phyloP scores from a whole-genome alignment of 2,797 vertebrate genomes.

The Anguilla marmorata region DNA sequence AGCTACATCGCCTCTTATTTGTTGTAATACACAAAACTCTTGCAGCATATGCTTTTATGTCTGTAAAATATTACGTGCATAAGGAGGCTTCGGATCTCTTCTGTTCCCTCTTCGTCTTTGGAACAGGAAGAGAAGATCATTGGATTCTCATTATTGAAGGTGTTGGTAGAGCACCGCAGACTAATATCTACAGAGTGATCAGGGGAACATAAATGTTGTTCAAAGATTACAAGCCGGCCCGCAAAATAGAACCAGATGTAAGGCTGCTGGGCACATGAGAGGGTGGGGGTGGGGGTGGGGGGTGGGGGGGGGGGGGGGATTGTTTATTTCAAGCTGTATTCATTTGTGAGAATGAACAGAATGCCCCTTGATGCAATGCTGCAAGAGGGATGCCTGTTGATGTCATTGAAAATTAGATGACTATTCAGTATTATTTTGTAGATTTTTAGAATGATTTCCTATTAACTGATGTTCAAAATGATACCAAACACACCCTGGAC shows the following conservation, averaged over 20 bases:
- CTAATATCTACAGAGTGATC: constrained; percentile 14
- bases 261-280: constrained; percentile 22
- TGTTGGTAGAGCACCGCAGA: neutral
- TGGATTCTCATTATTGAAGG: neutral
- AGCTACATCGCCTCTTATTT: neutral
- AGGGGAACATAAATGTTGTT: neutral
- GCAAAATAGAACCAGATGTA: constrained; percentile 24
- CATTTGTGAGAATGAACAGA: constrained; percentile 3
- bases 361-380: neutral
- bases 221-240: constrained; percentile 8
- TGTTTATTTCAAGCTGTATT: neutral
- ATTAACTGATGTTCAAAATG: neutral
- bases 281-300: no score
- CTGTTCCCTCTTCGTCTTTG: neutral
- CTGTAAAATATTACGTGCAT: neutral
- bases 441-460: neutral
- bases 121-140: constrained; percentile 18
- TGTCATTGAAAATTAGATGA: constrained; percentile 1
- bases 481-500: neutral
- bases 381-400: neutral
- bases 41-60: neutral
- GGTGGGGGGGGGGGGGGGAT: neutral
- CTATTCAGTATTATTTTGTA: neutral
- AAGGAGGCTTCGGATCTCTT: neutral
- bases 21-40: neutral